Evolutionary conservation across 2,113 vertebrate species (phyloP).

Genomic region (Agapornis roseicollis): DNA sequence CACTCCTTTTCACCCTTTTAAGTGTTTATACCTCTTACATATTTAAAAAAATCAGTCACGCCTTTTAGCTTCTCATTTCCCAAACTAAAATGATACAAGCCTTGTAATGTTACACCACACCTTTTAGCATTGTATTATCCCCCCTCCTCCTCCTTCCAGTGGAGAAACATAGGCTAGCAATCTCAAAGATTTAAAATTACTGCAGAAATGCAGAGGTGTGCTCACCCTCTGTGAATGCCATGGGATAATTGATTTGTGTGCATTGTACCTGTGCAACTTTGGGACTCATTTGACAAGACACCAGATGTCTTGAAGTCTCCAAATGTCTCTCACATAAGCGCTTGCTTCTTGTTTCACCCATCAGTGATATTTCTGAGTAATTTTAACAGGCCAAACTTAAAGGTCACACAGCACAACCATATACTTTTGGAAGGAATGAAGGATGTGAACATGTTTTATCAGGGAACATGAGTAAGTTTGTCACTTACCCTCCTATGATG

Average conservation of each 20-base stretch:
- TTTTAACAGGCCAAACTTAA: neutral
- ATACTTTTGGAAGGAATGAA: neutral
- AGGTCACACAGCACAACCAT: neutral
- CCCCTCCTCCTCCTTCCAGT: neutral
- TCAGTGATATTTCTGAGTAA: neutral
- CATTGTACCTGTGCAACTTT: neutral
- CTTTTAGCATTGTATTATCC: neutral
- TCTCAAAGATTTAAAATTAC: neutral
- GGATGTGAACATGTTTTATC: neutral
- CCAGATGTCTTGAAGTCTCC: slow-evolving; percentile 16
- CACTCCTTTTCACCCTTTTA: neutral
- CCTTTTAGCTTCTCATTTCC: neutral
- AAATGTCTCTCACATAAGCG: neutral
- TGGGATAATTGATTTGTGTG: neutral
- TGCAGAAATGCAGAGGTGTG: neutral
- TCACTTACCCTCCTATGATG: neutral
- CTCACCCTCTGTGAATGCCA: neutral
- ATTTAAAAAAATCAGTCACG: neutral
- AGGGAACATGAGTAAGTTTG: neutral
- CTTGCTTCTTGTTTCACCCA: neutral
- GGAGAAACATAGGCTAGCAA: neutral
- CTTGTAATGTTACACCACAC: neutral
- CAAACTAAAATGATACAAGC: neutral
- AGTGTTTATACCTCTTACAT: neutral
- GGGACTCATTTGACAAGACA: neutral